A percentile compares a stretch with the other conserved stretches of the same genome.
phyloP scores from a whole-genome alignment of 2,113 vertebrate genomes.

The Actinemys pallida region DNA sequence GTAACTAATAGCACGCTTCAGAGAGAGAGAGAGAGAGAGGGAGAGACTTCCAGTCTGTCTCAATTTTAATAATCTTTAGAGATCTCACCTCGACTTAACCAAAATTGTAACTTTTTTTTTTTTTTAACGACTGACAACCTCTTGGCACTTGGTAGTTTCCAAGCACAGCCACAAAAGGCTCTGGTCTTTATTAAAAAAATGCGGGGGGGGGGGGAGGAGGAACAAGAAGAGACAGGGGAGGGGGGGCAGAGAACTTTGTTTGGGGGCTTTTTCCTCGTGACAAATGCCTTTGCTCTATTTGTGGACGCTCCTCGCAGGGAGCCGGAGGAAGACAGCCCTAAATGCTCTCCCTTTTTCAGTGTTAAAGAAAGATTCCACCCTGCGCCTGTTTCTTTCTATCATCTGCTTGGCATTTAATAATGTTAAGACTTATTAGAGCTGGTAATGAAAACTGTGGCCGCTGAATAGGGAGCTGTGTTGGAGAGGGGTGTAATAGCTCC shows the following conservation, averaged over 20 bases:
- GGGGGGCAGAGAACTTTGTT: slow-evolving; percentile 49
- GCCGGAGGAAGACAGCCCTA: slow-evolving; percentile 82
- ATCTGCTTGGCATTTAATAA: slow-evolving; percentile 96
- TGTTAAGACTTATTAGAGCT: slow-evolving; percentile 98
- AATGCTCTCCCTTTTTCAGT: slow-evolving; percentile 82
- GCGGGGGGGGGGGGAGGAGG: neutral
- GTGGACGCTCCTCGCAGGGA: slow-evolving; percentile 77
- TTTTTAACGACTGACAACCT: fast-evolving
- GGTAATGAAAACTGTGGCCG: slow-evolving; percentile 90
- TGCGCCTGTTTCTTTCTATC: slow-evolving; percentile 86
- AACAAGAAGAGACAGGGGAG: no score
- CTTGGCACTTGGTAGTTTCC: neutral
- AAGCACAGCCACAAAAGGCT: neutral
- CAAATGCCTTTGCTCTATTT: slow-evolving; percentile 72
- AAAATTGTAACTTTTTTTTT: neutral
- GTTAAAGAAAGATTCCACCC: slow-evolving; percentile 87
- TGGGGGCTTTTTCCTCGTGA: slow-evolving; percentile 48
- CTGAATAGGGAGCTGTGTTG: slow-evolving; percentile 94
- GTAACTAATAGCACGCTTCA: neutral
- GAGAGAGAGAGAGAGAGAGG: neutral
- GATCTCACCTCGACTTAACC: fast-evolving
- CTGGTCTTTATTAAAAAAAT: neutral
- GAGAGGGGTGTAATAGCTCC: slow-evolving; percentile 94
- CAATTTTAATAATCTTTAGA: neutral
- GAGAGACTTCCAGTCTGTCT: neutral